Conservation (phyloP, 1,140 invertebrate species). For the Samia ricini region DNA sequence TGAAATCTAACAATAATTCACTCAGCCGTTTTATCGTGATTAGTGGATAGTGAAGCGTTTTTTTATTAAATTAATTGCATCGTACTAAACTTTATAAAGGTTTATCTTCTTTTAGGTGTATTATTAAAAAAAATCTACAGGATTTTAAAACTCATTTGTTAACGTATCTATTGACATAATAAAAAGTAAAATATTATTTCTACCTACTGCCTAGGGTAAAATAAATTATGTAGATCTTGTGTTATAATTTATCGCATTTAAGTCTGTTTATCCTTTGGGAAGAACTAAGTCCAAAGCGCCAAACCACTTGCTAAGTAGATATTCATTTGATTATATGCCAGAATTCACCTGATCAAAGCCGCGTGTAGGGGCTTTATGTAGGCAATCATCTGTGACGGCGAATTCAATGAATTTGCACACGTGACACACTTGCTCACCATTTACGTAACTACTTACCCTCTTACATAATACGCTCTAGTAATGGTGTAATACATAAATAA, state of each 20-base stretch:
- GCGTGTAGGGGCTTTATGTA: slow-evolving; percentile 38
- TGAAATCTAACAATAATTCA: too few relatives aligned
- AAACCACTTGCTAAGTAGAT: slow-evolving; percentile 24
- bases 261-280: neutral
- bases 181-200: too few relatives aligned
- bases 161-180: too few relatives aligned
- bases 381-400: slow-evolving; percentile 54
- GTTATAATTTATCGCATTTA: neutral
- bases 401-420: slow-evolving; percentile 64
- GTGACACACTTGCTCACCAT: slow-evolving; percentile 57
- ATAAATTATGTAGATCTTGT: too few relatives aligned
- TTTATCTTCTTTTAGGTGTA: too few relatives aligned
- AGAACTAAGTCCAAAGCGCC: slow-evolving; percentile 9
- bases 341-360: slow-evolving; percentile 67
- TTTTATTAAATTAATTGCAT: too few relatives aligned
- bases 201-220: too few relatives aligned
- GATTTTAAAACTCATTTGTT: too few relatives aligned
- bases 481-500: neutral
- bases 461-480: neutral
- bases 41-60: too few relatives aligned
- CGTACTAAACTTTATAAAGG: too few relatives aligned
- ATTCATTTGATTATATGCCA: slow-evolving; percentile 60
- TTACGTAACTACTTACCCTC: slow-evolving; percentile 27
- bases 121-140: too few relatives aligned
- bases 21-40: too few relatives aligned